phyloP scores from a whole-genome alignment of 2,113 vertebrate genomes.

The Neopipo cinnamomea region DNA sequence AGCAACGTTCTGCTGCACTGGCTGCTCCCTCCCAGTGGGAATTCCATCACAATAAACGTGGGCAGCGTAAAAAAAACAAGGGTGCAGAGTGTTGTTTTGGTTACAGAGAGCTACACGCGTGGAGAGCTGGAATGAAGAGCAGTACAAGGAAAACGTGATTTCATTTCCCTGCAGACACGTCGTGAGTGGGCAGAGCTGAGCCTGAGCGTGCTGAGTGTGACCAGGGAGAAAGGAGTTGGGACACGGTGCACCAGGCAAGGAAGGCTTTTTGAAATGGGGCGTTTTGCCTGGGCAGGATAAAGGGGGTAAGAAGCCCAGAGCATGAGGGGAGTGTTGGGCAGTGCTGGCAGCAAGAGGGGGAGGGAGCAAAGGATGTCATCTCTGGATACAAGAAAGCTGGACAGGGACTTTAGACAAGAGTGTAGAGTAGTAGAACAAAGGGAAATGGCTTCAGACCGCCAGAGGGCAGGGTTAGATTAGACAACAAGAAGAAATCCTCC shows the following conservation, averaged over 20 bases:
- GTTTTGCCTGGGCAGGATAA: neutral
- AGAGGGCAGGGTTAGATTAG: neutral
- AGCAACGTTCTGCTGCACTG: neutral
- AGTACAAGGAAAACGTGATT: neutral
- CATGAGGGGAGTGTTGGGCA: accelerated
- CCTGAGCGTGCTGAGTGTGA: no score
- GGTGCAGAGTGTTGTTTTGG: neutral
- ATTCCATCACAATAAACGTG: neutral
- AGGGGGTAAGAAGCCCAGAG: neutral
- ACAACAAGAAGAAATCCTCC: neutral
- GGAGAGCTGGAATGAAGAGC: neutral
- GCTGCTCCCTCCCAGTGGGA: neutral
- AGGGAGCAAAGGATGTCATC: neutral
- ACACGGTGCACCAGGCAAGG: neutral
- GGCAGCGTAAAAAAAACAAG: neutral
- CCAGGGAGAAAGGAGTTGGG: neutral
- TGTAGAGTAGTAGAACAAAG: neutral
- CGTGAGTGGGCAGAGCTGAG: neutral
- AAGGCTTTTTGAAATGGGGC: neutral
- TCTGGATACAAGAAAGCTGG: neutral
- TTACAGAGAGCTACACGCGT: accelerated
- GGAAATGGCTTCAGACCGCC: neutral
- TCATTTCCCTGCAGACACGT: neutral
- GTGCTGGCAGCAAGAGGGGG: neutral
- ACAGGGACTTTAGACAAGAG: neutral